Evolutionary conservation across 2,888 invertebrate species (phyloP).

Genomic region (Drosophila neutralis): DNA sequence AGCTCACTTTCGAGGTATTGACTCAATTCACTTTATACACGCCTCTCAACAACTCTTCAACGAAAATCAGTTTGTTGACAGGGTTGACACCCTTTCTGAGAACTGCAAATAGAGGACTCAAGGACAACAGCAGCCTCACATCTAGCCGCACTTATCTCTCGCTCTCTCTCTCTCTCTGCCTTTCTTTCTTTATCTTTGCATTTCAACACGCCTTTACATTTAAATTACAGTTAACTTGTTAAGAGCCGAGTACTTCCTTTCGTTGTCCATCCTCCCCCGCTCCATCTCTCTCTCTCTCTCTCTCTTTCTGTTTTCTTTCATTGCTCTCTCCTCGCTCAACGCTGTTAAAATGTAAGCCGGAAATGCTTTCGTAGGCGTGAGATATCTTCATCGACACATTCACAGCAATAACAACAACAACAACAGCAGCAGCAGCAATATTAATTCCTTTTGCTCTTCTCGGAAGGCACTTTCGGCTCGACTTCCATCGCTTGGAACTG

Average conservation of each 20-base stretch:
- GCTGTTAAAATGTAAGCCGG: constrained; percentile 60
- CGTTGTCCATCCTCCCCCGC: background rate
- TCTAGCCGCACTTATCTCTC: constrained; percentile 15
- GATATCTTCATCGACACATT: constrained; percentile 70
- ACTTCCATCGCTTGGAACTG: constrained; percentile 11
- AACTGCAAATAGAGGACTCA: constrained; percentile 8
- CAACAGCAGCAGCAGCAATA: constrained; percentile 11
- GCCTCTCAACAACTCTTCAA: constrained; percentile 11
- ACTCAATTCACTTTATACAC: background rate
- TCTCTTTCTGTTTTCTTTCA: background rate
- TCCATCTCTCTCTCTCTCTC: background rate
- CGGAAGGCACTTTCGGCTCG: constrained; percentile 48
- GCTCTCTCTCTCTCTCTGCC: background rate
- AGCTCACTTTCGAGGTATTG: constrained; percentile 18
- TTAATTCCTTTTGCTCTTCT: constrained; percentile 41
- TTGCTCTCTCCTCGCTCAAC: background rate
- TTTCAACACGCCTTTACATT: constrained; percentile 37
- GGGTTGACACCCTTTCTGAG: constrained; percentile 29
- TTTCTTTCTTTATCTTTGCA: background rate
- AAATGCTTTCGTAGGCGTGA: constrained; percentile 76
- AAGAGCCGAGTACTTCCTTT: constrained; percentile 56
- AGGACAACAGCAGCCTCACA: constrained; percentile 4
- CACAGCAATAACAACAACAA: constrained; percentile 16
- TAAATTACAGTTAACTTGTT: constrained; percentile 66
- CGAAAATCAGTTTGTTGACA: constrained; percentile 12